Base-by-base conservation (phyloP, 2,113 vertebrate species). In the Apeltes quadracus region DNA sequence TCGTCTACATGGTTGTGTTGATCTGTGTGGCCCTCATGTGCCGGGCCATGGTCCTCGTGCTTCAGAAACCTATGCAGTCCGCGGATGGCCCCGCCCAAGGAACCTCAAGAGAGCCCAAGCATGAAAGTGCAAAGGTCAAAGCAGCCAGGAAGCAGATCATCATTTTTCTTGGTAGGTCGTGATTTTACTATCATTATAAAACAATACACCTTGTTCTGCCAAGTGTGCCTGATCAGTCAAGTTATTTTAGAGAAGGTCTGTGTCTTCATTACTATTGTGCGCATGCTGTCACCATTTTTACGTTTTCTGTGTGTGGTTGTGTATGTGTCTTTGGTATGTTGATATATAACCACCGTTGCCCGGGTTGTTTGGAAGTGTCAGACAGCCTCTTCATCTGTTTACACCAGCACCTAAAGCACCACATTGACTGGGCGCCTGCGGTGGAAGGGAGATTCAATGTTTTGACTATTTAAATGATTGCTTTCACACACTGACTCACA, bases 21-120 rank as follows among this genome's bases (percentile, higher is more conserved):
- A 75, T 79, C 0, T 84, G 88, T 0, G 98, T 98, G 57, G 89
- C 91, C 63, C 92, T 97, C 89, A 98, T 98, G 98, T 98, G 96
- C 79, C 92, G 85, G 73, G 94, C 93, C 53, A 98, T 98, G 97
- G 95, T 97, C 93, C 63, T 90, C 44, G 90, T 91, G 9, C 89
- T 98, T 8, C 79, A 15, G 81, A 80, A 72, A 18, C 83, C 93
- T 9, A 83, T 94, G 73, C 77, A 75, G 18, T 84, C 90, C 0
- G n/a, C 50, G 0, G 72, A 86, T 69, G 54, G 6, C 7, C 54
- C 75, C 0, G 61, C 12, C 3, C 63, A 54, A 1, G 69, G 65
- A 54, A 27, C 15, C 4, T 65, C 65, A 44, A 43, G 20, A 0
- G 15, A 3, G 1, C 6, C 79, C 0, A 94, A 94, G 62, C 95